phyloP scores from a whole-genome alignment of 2,797 vertebrate genomes.

The Intellagama lesueurii region DNA sequence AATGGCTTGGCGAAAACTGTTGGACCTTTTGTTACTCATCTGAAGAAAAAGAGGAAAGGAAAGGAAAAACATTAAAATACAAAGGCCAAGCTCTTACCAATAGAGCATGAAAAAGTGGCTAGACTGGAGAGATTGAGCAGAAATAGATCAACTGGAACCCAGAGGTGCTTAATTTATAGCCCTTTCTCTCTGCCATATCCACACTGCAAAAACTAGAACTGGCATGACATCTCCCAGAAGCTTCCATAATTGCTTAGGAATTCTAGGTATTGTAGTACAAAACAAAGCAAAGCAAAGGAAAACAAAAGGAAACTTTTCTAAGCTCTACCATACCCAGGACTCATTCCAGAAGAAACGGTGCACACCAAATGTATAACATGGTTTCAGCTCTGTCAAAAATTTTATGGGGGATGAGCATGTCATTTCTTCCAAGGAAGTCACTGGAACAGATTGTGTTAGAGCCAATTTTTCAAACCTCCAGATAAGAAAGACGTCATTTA shows the following conservation, averaged over 20 bases:
- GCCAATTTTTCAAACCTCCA: not conserved
- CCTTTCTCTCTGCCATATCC: not conserved
- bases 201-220: not conserved
- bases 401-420: not conserved
- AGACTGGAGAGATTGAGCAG: not conserved
- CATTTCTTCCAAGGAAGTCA: not conserved
- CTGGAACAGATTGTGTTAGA: not conserved
- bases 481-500: not conserved
- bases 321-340: not conserved
- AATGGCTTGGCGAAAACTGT: conserved; percentile 96
- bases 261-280: too few species aligned
- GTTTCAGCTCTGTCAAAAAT: not conserved
- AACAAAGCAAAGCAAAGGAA: not conserved
- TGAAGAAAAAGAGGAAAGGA: conserved; percentile 63
- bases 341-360: not conserved
- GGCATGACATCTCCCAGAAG: too few species aligned
- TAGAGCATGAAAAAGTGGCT: not conserved
- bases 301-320: too few species aligned
- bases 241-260: too few species aligned
- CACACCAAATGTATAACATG: not conserved
- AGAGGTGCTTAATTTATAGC: not conserved
- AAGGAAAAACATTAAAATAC: conserved; percentile 2
- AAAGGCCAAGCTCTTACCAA: rapidly evolving
- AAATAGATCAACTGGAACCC: not conserved
- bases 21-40: conserved; percentile 97